Evolutionary conservation across 2,888 invertebrate species (phyloP).

Genomic region (Ferrisia virgata): DNA sequence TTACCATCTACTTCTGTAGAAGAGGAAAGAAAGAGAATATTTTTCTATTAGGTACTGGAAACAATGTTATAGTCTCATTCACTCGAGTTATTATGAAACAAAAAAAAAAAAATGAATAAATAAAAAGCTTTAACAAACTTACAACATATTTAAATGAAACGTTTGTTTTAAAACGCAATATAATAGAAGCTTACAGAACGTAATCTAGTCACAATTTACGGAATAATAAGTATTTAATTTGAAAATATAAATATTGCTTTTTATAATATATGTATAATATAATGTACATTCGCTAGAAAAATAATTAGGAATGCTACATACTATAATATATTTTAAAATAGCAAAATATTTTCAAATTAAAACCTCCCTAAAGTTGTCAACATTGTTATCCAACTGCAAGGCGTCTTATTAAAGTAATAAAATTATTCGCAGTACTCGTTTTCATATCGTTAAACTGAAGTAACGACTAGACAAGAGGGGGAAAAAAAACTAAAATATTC

Average conservation of each 20-base stretch:
- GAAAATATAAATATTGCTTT: conserved; percentile 9
- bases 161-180: neutral
- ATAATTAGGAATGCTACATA: neutral
- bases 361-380: neutral
- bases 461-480: neutral
- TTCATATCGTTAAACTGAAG: neutral
- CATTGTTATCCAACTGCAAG: neutral
- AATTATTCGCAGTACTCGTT: neutral
- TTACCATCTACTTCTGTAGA: conserved; percentile 17
- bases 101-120: neutral
- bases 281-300: neutral
- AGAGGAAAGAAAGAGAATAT: neutral
- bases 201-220: neutral
- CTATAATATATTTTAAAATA: neutral
- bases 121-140: neutral
- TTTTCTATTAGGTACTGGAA: conserved; percentile 15
- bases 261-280: neutral
- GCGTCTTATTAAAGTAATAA: too few species aligned
- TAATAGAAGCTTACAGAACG: neutral
- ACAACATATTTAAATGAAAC: neutral
- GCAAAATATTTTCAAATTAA: neutral
- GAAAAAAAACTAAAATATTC: neutral
- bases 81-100: neutral
- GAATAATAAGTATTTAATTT: neutral
- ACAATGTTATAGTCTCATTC: neutral